Base-by-base conservation (phyloP, 2,888 invertebrate genomes). In the Lapara coniferarum region DNA sequence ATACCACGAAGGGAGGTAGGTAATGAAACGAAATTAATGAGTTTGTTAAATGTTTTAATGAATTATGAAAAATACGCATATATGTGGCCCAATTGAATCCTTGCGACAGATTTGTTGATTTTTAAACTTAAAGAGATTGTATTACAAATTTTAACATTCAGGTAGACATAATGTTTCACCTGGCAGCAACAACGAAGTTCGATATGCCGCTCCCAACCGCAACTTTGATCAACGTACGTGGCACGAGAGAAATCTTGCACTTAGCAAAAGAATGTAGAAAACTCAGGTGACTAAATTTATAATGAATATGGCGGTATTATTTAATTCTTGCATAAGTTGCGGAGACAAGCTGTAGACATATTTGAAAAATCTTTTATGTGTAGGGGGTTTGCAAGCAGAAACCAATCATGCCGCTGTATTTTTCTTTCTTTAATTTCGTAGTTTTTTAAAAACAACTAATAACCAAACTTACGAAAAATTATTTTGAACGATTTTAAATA, bases 191-290 rank as follows among this genome's bases (percentile, higher is more conserved):
- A 0, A 85, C 89, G 71, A 95, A 96, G 79, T 99, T 99, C 81
- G 98, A 98, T 85, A 98, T 98, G 83, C 94, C 96, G 0, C 90
- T 99, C 52, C 96, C 96, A 80, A 95, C 95, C 68, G 97, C 98
- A 0, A 96, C 98, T 0, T 90, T 97, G 67, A 95, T 98, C 86
- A 99, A 99, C 86, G 96, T 98, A 0, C 94, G 97, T 53, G 98
- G 98, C 10, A 98, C 98, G 0, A 96, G 97, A 81, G 95, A 96
- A 71, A 95, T 98, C 92, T 84, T 98, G 66, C 95, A 96, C 4
- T 87, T 98, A 73, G 97, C 97, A 71, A 95, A 95, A 79, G 94
- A 94, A 73, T 94, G 95, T 81, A 96, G 96, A 78, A 94, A 97
- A 37, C 91, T 98, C 68, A 73, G 67, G 78, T 77, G 52, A 69